Evolutionary conservation across 2,888 invertebrate species (phyloP).

Genomic region (Morinoia aosen): DNA sequence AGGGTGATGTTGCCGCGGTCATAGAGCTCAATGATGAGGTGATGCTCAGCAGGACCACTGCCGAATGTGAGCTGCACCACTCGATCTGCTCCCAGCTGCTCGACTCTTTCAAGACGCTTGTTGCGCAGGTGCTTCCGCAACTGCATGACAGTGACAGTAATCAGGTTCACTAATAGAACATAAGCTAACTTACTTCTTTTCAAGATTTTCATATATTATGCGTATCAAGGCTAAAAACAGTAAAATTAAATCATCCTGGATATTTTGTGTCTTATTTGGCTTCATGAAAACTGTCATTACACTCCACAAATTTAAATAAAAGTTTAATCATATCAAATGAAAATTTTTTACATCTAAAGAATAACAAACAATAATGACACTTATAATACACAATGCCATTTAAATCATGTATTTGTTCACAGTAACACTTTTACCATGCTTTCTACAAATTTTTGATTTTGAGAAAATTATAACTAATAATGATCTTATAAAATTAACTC

Average conservation of each 20-base stretch:
- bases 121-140: constrained; percentile 96
- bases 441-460: no score
- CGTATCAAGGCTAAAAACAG: background rate
- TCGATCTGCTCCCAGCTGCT: constrained; percentile 92
- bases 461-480: no score
- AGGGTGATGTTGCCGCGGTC: constrained; percentile 96
- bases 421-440: no score
- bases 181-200: background rate
- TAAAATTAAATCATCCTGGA: background rate
- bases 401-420: no score
- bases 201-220: background rate
- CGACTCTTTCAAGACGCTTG: constrained; percentile 88
- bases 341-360: no score
- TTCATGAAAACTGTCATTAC: background rate
- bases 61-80: constrained; percentile 97
- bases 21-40: constrained; percentile 94
- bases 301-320: background rate
- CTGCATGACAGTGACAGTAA: constrained; percentile 73
- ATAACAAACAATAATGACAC: no score
- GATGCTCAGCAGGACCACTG: constrained; percentile 91
- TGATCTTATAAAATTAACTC: no score
- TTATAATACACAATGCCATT: no score
- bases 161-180: background rate
- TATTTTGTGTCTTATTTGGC: background rate
- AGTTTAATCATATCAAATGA: background rate